Conservation (phyloP, 2,797 vertebrate species). For the Gymnopithys bicolor region DNA sequence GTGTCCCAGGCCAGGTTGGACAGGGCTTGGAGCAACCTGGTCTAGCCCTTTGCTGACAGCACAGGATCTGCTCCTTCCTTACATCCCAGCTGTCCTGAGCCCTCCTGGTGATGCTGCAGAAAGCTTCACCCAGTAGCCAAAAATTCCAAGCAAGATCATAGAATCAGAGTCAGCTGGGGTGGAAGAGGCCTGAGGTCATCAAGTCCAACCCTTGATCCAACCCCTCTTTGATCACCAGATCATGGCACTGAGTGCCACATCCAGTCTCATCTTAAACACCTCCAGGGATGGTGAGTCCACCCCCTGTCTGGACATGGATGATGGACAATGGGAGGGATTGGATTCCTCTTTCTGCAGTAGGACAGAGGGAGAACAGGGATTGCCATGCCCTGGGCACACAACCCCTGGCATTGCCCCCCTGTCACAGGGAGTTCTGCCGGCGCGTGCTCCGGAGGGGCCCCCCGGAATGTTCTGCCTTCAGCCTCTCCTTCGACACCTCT, state of each 20-base stretch:
- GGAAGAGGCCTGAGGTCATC: too few species aligned
- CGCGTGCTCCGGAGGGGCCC: conserved; percentile 74
- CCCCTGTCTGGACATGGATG: too few species aligned
- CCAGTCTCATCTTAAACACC: too few species aligned
- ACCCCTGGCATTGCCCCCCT: neutral
- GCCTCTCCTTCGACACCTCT: conserved; percentile 76
- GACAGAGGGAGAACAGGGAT: neutral
- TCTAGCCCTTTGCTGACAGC: neutral
- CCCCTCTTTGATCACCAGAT: too few species aligned
- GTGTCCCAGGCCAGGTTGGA: neutral
- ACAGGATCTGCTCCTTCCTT: accelerated
- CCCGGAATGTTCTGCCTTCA: conserved; percentile 77
- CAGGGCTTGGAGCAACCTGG: neutral
- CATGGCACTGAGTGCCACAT: too few species aligned
- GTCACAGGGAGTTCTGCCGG: conserved; percentile 88
- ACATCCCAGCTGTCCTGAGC: neutral
- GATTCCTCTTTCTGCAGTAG: accelerated
- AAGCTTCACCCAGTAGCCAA: accelerated
- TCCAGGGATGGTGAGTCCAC: too few species aligned
- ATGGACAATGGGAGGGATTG: accelerated
- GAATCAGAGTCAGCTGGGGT: too few species aligned
- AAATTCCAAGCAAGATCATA: neutral
- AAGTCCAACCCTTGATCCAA: too few species aligned
- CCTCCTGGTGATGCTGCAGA: accelerated
- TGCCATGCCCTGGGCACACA: accelerated